Evolutionary conservation across 2,797 vertebrate species (phyloP).

Genomic region (Loriculus beryllinus): DNA sequence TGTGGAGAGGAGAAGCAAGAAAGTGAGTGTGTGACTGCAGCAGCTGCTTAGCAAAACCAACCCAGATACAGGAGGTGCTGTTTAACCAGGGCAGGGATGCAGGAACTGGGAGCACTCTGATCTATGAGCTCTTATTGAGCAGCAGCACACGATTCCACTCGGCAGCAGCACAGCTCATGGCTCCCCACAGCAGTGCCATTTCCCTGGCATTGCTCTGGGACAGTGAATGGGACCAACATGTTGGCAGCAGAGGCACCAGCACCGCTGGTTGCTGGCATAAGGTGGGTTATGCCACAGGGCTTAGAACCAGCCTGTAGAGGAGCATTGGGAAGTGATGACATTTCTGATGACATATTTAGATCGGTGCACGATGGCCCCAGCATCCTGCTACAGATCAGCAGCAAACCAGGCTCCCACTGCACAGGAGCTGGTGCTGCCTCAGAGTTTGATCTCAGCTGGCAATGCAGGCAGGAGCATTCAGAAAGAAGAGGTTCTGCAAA

Average conservation of each 20-base stretch:
- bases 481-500: neutral
- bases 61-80: too few species aligned
- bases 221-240: accelerated
- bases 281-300: accelerated
- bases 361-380: neutral
- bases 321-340: neutral
- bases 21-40: neutral
- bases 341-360: neutral
- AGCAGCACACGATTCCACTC: accelerated
- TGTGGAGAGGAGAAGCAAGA: neutral
- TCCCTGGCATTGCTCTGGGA: neutral
- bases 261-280: too few species aligned
- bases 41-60: neutral
- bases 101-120: neutral
- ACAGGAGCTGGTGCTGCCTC: neutral
- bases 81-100: neutral
- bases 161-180: neutral
- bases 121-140: accelerated
- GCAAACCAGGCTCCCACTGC: neutral
- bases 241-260: neutral
- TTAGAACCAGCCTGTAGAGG: neutral
- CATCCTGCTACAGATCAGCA: neutral
- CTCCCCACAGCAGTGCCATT: neutral
- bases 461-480: accelerated
- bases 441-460: accelerated